Percentiles rank a stretch among this genome's conserved stretches.
Evolutionary conservation across 1,140 invertebrate species (phyloP).

Genomic region (Drosophila sp.): DNA sequence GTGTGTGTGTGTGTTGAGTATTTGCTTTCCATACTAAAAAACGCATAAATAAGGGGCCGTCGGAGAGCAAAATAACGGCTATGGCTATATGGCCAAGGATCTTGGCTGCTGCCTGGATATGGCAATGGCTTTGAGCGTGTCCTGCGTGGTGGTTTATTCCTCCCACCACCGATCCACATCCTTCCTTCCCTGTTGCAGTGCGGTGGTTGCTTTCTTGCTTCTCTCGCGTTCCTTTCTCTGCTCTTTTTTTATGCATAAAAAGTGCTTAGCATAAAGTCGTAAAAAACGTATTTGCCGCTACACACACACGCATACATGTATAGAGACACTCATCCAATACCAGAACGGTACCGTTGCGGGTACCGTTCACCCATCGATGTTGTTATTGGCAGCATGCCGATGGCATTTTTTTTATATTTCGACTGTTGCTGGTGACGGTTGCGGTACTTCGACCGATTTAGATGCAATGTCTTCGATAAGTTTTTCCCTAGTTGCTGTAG

Average conservation of each 20-base stretch:
- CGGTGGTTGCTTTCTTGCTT: conserved; percentile 62
- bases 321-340: conserved; percentile 40
- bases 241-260: conserved; percentile 76
- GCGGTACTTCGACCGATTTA: conserved; percentile 60
- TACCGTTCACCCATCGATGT: conserved; percentile 49
- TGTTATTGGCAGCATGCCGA: conserved; percentile 75
- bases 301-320: conserved; percentile 3
- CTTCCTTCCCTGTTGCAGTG: conserved; percentile 26
- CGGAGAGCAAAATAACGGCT: conserved; percentile 75
- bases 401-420: conserved; percentile 34
- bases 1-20: conserved; percentile 25
- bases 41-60: conserved; percentile 76
- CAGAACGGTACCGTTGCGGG: conserved; percentile 5
- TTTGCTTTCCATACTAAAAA: conserved; percentile 81
- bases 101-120: conserved; percentile 28
- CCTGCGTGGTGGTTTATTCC: conserved; percentile 45
- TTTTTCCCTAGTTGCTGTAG: conserved; percentile 46
- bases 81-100: conserved; percentile 42
- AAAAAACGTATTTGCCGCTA: conserved; percentile 81
- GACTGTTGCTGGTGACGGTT: conserved; percentile 24
- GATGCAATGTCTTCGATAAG: conserved; percentile 67
- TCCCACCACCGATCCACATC: conserved; percentile 9
- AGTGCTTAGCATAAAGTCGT: conserved; percentile 83
- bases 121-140: conserved; percentile 10
- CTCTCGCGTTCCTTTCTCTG: conserved; percentile 14